phyloP scores from a whole-genome alignment of 2,888 invertebrate species.

The Thymelicus lineola region DNA sequence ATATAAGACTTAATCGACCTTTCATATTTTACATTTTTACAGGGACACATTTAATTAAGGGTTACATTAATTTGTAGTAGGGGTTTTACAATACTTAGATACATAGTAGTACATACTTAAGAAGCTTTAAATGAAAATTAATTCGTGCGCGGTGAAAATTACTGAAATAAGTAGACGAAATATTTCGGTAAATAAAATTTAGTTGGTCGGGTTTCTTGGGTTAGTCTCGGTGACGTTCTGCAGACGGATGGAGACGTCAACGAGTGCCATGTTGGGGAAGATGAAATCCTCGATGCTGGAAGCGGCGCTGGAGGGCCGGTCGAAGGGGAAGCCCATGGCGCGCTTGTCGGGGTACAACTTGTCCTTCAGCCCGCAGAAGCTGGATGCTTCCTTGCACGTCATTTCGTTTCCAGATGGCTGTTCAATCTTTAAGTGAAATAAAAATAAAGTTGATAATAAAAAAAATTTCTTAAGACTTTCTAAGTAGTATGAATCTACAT shows the following conservation, averaged over 20 bases:
- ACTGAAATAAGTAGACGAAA: too few relatives aligned
- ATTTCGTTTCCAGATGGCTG: constrained; percentile 62
- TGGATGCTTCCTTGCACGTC: constrained; percentile 89
- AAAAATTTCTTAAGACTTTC: too few relatives aligned
- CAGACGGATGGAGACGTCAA: constrained; percentile 86
- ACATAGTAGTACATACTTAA: too few relatives aligned
- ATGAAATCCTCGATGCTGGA: constrained; percentile 86
- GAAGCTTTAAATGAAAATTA: too few relatives aligned
- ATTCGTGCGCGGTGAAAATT: too few relatives aligned
- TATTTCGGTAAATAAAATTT: neutral
- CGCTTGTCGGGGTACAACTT: constrained; percentile 91
- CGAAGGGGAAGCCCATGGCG: constrained; percentile 94
- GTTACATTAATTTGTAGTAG: too few relatives aligned
- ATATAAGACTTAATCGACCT: constrained; percentile 60
- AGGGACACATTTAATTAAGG: neutral
- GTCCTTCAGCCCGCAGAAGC: constrained; percentile 92
- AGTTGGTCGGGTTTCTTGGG: constrained; percentile 61
- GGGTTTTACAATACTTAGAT: too few relatives aligned
- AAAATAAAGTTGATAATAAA: too few relatives aligned
- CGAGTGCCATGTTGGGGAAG: constrained; percentile 89
- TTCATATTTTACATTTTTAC: constrained; percentile 42
- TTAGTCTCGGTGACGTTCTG: constrained; percentile 79
- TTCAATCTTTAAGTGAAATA: constrained; percentile 57
- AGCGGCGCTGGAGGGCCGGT: constrained; percentile 86
- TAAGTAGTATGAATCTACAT: too few relatives aligned